phyloP scores from a whole-genome alignment of 2,797 vertebrate species.

The Periophthalmus magnuspinnatus region DNA sequence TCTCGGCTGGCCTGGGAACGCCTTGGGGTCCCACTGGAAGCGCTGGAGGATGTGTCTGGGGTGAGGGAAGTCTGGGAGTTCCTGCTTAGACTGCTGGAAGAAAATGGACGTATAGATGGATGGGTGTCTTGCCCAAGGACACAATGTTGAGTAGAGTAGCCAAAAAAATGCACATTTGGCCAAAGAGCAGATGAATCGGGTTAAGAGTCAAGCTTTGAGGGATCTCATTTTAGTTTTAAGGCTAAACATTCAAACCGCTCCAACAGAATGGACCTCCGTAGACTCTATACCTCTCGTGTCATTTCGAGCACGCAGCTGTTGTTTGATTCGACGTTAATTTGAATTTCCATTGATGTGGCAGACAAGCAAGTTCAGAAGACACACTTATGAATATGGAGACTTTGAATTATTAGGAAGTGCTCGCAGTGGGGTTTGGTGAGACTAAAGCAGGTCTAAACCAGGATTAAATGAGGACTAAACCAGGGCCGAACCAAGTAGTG shows the following conservation, averaged over 20 bases:
- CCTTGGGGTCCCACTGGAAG: too few relatives aligned
- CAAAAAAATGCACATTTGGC: slow-evolving; percentile 9
- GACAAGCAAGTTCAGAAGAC: slow-evolving; percentile 57
- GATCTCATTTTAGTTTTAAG: slow-evolving; percentile 20
- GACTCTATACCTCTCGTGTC: slow-evolving; percentile 17
- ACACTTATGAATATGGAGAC: slow-evolving; percentile 67
- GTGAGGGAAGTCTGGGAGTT: too few relatives aligned
- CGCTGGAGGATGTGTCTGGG: too few relatives aligned
- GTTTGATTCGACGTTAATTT: slow-evolving; percentile 57
- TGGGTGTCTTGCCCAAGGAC: too few relatives aligned
- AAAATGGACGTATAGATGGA: too few relatives aligned
- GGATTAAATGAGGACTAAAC: too few relatives aligned
- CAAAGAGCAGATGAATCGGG: slow-evolving; percentile 34
- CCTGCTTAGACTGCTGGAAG: too few relatives aligned
- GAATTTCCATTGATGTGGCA: slow-evolving; percentile 62
- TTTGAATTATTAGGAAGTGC: slow-evolving; percentile 54
- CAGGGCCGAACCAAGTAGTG: background rate
- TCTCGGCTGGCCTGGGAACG: too few relatives aligned
- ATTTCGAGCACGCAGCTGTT: slow-evolving; percentile 39
- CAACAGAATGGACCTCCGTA: background rate
- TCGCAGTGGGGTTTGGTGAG: background rate
- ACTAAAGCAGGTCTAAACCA: background rate
- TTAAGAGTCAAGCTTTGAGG: slow-evolving; percentile 41
- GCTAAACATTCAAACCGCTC: slow-evolving; percentile 21
- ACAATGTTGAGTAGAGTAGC: too few relatives aligned